Evolutionary conservation across 2,888 invertebrate species (phyloP).

Genomic region (Antitype chi): DNA sequence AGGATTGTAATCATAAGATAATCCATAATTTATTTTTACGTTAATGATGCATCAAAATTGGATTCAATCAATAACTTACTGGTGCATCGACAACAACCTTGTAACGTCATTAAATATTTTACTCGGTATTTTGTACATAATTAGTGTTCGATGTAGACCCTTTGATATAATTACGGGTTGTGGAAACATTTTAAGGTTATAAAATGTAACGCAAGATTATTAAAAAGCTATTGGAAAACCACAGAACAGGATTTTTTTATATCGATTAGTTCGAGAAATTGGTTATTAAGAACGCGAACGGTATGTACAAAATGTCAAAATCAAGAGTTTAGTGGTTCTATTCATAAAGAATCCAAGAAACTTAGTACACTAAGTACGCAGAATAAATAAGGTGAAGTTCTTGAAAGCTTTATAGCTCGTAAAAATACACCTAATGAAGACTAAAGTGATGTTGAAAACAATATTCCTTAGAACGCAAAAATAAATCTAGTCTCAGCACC

Average conservation of each 20-base stretch:
- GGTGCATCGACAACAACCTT: conserved; percentile 30
- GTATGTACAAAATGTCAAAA: not conserved
- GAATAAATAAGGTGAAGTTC: not conserved
- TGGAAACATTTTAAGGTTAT: not conserved
- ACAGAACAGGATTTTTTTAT: not conserved
- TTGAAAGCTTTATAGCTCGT: not conserved
- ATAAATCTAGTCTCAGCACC: conserved; percentile 4
- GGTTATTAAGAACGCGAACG: not conserved
- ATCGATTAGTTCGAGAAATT: not conserved
- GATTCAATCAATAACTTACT: conserved; percentile 23
- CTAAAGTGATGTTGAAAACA: conserved; percentile 20
- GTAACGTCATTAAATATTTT: conserved; percentile 16
- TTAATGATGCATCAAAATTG: conserved; percentile 28
- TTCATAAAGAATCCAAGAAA: not conserved
- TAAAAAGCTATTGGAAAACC: not conserved
- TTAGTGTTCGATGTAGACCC: not conserved
- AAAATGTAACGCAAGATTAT: not conserved
- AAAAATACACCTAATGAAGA: conserved; percentile 13
- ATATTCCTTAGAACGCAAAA: conserved; percentile 12
- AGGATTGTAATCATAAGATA: not conserved
- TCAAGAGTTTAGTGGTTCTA: not conserved
- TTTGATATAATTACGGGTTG: conserved; percentile 6
- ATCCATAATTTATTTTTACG: conserved; percentile 10
- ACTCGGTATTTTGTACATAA: conserved; percentile 10
- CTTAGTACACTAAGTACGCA: conserved; percentile 1